Evolutionary conservation across 2,888 invertebrate genomes (phyloP), one percentile per base, ranked within the genome.

Genomic region (Drosophila fungiperda): DNA sequence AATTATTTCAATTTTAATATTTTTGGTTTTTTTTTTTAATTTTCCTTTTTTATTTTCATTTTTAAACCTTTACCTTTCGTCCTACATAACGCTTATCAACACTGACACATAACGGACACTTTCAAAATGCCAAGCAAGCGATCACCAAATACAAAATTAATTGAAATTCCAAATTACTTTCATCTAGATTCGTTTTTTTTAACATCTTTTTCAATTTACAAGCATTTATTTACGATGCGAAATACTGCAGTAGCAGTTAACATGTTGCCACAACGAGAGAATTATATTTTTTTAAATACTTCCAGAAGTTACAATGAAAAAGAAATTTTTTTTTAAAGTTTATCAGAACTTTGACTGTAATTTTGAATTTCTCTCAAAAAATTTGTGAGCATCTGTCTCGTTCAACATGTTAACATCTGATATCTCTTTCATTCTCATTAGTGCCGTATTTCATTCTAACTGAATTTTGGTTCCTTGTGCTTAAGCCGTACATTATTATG

Each of bases 381-480:
- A 26, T 36, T 54, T 50, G 7, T 8, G 11, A 40, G 6, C 33
- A 38, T 52, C 12, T 17, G 9, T 8, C n/a, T 36, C 45, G 42
- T n/a, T 71, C 48, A 71, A 68, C 57, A 66, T 65, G 54, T 64
- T 50, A 66, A 65, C 63, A 54, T 49, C 60, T 38, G 36, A 38
- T 54, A 57, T 60, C 42, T 63, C 50, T 38, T 52, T 38, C 23
- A 38, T 59, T 63, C 49, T 59, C 62, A 38, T 36, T 35, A 15
- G 72, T 72, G 62, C 66, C 52, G 33, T 55, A 33, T 38, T 35
- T 59, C 64, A 36, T 66, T 26, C 50, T 32, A 50, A 63, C 54
- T 73, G 73, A 76, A 64, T 61, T 86, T 85, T 90, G 85, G 90
- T 85, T 90, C 85, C 70, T 74, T 89, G 82, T 80, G 84, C 84